A percentile compares a stretch with the other conserved stretches of the same genome.
phyloP scores from a whole-genome alignment of 1,140 invertebrate genomes.

The Euura saliciscinereae region DNA sequence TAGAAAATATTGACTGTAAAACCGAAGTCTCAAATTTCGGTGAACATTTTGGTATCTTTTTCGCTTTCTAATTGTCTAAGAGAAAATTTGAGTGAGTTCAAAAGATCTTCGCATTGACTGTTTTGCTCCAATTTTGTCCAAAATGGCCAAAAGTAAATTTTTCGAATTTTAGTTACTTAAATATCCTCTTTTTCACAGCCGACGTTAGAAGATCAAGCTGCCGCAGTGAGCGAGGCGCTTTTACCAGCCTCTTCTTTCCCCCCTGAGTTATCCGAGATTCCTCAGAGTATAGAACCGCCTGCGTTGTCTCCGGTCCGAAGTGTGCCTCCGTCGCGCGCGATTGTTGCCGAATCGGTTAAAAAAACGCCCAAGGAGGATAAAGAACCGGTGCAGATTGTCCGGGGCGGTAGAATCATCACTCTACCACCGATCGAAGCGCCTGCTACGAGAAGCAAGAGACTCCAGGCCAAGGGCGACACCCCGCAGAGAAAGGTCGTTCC shows the following conservation, averaged over 20 bases:
- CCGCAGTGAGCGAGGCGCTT: constrained; percentile 31
- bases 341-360: constrained; percentile 28
- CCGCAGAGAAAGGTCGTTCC: constrained; percentile 19
- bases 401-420: constrained; percentile 74
- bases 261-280: too few relatives aligned
- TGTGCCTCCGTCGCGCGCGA: constrained; percentile 24
- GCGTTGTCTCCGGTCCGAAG: too few relatives aligned
- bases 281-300: too few relatives aligned
- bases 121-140: too few relatives aligned
- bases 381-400: constrained; percentile 72
- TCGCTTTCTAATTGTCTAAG: too few relatives aligned
- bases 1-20: too few relatives aligned
- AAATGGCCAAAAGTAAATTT: too few relatives aligned
- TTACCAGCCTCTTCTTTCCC: constrained; percentile 16
- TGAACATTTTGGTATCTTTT: too few relatives aligned
- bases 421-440: constrained; percentile 80
- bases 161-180: too few relatives aligned
- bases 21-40: too few relatives aligned
- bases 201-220: constrained; percentile 28
- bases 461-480: constrained; percentile 47
- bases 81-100: too few relatives aligned
- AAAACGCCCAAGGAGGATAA: constrained; percentile 48
- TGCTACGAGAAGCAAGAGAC: constrained; percentile 66
- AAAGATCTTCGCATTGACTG: too few relatives aligned
- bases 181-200: neutral